Base-by-base conservation (phyloP, 1,140 invertebrate species). In the Meloidogyne floridensis region DNA sequence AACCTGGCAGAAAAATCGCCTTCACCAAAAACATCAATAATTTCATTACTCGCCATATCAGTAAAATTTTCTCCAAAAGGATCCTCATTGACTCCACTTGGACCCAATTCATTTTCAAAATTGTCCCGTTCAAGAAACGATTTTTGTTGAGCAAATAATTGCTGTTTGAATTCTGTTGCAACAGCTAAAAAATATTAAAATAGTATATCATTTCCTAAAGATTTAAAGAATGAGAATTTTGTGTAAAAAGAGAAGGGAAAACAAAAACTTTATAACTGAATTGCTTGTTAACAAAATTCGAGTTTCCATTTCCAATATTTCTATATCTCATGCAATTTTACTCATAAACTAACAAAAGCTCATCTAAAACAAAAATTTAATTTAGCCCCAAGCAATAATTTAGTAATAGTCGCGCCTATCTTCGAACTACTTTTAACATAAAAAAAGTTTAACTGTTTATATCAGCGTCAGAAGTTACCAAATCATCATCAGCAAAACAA, bases 401-500 rank as follows among this genome's bases (percentile, higher is more conserved):
- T 32, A 32, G 32, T 32, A 32, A 32, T 32, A n/a, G n/a, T n/a
- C n/a, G n/a, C n/a, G n/a, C n/a, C n/a, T n/a, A n/a, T n/a, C n/a
- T n/a, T 8, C 53, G 53, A 82, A 20, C 18, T 15, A 56, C 13
- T n/a, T n/a, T n/a, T 51, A 18, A 32, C 11, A 4, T 76, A 32
- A 51, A 15, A 59, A 43, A 54, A 82, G 5, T 20, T n/a, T 13
- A 32, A 77, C 83, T 84, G 13, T 84, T 77, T 53, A 81, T 47
- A 51, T 89, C 86, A 2, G 59, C n/a, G 72, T 83, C 84, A 5
- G 87, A 86, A 18, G 88, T 86, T 10, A 89, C 73, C 20, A 89
- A 79, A 79, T 89, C 88, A 74, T 89, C 88, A 81, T 89, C 88
- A 10, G 87, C 88, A 81, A 90, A 89, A 43, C 88, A 88, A 73